Evolutionary conservation across 2,797 vertebrate genomes (phyloP), one percentile per base, ranked within the genome.

Genomic region (Sternarchorhynchus goeldii): DNA sequence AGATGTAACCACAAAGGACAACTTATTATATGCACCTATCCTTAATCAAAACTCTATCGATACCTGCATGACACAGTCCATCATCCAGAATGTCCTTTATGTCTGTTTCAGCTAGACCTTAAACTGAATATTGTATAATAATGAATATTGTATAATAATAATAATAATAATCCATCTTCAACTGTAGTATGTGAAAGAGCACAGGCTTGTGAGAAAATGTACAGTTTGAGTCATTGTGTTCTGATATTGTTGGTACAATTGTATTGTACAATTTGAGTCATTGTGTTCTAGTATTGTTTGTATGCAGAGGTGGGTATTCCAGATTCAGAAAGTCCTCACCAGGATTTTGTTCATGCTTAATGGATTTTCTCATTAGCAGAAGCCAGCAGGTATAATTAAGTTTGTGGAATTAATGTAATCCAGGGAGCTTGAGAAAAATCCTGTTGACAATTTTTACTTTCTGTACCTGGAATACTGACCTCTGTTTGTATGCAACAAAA

Each of bases 1-100:
- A 31, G 45, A 70, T 32, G 25, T 7, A 70, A n/a, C 67, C 50
- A 56, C 45, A 56, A 70, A 55, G 6, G 17, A 69, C 50, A 50
- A 50, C 45, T 12, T 10, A 50, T 50, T 16, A 67, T 41, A 25
- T 17, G 25, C 14, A 5, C 5, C 41, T 5, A 14, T 20, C 36
- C 20, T 7, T 16, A 65, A 53, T 4, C 2, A 5, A 53, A 16
- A 17, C 65, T 66, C n/a, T 39, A 25, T 21, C 10, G 45, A 50
- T 50, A 50, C 10, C 45, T 50, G 45, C 45, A 7, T 10, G n/a
- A 18, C 18, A 8, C 63, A 32, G 14, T 5, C 21, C n/a, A 25
- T 16, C 41, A 53, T 68, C 21, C 21, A 68, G 21, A 50, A 14
- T 68, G 65, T 68, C 65, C 65, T 53, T 16, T 66, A 21, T 14